phyloP scores from a whole-genome alignment of 92 coral and sea anemone genomes.

The Porites evermanni region DNA sequence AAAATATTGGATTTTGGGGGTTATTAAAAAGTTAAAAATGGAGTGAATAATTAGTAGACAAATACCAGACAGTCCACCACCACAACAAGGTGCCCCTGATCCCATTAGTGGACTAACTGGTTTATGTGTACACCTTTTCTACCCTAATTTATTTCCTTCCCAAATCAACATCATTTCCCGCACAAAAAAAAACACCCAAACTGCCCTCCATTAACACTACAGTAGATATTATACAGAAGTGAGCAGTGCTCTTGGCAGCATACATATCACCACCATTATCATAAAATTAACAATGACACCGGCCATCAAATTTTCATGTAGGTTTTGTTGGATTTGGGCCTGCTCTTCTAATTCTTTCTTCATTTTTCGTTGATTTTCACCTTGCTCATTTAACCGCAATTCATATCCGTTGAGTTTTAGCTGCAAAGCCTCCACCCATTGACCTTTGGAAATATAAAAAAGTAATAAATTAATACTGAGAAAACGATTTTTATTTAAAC shows the following conservation, averaged over 20 bases:
- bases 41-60: too few relatives aligned
- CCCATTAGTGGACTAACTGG: too few relatives aligned
- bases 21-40: too few relatives aligned
- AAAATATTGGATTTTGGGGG: too few relatives aligned
- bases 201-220: neutral
- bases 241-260: conserved; percentile 36
- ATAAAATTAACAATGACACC: conserved; percentile 39
- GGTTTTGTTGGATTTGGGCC: conserved; percentile 20
- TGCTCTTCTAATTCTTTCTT: conserved; percentile 29
- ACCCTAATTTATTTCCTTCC: too few relatives aligned
- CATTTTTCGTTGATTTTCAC: conserved; percentile 17
- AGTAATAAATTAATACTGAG: neutral
- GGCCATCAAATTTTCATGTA: conserved; percentile 39
- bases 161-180: too few relatives aligned
- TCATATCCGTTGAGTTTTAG: conserved; percentile 14
- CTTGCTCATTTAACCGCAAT: neutral
- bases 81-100: too few relatives aligned
- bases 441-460: neutral
- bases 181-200: too few relatives aligned
- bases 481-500: too few relatives aligned
- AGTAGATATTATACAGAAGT: neutral
- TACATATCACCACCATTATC: conserved; percentile 28
- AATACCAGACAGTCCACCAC: too few relatives aligned
- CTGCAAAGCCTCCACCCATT: neutral
- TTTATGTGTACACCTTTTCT: too few relatives aligned